A percentile compares a stretch with the other conserved stretches of the same genome.
These are phyloP conservation scores for Halcyon malimbica DNA, from an alignment of 2,113 vertebrate species.

Conservation along the genomic window DNA sequence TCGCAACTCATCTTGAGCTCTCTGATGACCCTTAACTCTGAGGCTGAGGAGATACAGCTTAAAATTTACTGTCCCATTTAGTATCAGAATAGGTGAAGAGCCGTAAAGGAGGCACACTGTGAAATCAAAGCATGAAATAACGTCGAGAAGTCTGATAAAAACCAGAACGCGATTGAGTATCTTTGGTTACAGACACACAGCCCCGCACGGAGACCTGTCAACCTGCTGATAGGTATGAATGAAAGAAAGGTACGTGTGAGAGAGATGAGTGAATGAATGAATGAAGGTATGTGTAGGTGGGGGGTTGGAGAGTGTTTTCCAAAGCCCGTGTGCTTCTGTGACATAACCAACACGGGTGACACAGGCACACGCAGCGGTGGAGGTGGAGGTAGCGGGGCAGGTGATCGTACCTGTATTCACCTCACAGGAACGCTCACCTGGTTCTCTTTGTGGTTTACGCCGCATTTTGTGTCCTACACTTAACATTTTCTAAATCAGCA, in stretches of 20 bases:
- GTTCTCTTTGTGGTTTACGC: background rate
- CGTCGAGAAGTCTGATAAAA: background rate
- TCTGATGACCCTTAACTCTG: background rate
- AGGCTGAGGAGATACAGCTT: background rate
- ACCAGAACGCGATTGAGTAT: background rate
- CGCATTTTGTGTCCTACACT: background rate
- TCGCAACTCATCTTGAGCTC: background rate
- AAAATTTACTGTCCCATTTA: background rate
- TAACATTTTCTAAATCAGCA: background rate
- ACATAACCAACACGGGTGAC: background rate
- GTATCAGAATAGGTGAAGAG: background rate
- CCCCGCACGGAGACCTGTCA: background rate
- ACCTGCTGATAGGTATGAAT: background rate
- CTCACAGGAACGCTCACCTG: background rate
- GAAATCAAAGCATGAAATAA: background rate
- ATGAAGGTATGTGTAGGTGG: background rate
- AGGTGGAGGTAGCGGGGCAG: accelerated
- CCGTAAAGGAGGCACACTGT: background rate
- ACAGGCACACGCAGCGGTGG: too few relatives aligned
- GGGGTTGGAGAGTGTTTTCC: background rate
- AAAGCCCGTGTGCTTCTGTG: background rate
- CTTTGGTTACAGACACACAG: background rate
- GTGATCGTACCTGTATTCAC: accelerated
- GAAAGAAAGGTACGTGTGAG: background rate
- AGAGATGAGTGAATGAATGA: background rate